Evolutionary conservation across 2,797 vertebrate species (phyloP).

Genomic region (Myripristis jacobus): DNA sequence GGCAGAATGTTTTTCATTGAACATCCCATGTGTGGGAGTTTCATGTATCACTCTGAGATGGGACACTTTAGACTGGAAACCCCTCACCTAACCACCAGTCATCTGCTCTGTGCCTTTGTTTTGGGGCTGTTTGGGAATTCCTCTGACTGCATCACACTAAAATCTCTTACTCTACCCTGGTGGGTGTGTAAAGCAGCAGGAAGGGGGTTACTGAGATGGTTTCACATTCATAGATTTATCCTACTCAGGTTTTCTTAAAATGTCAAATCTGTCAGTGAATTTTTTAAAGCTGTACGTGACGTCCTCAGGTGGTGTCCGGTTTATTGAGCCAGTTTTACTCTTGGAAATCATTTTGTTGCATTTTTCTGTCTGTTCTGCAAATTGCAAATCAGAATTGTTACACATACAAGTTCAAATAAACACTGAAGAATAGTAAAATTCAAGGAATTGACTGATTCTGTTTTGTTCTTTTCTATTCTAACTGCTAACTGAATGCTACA

Average conservation of each 20-base stretch:
- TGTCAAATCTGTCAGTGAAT: background rate
- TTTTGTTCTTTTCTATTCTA: too few species aligned
- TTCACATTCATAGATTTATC: conserved; percentile 18
- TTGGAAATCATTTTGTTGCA: background rate
- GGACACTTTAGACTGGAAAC: too few species aligned
- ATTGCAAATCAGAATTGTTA: background rate
- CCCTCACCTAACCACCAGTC: background rate
- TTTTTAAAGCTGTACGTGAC: conserved; percentile 7
- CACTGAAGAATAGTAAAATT: background rate
- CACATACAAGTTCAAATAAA: conserved; percentile 10
- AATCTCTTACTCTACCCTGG: conserved; percentile 2
- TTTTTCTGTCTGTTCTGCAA: background rate
- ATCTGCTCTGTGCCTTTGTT: background rate
- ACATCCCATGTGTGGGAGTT: too few species aligned
- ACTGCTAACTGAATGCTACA: too few species aligned
- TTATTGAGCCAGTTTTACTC: background rate
- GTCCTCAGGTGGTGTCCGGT: background rate
- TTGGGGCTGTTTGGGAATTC: background rate
- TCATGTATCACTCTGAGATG: background rate
- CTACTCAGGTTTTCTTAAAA: conserved; percentile 5
- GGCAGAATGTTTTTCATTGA: too few species aligned
- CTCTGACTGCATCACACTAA: background rate
- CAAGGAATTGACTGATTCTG: too few species aligned
- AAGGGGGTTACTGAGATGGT: background rate
- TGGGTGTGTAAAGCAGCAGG: background rate